Evolutionary conservation across 2,797 vertebrate species (phyloP), one percentile per base, ranked within the genome.

Genomic region (Decapterus maruadsi): DNA sequence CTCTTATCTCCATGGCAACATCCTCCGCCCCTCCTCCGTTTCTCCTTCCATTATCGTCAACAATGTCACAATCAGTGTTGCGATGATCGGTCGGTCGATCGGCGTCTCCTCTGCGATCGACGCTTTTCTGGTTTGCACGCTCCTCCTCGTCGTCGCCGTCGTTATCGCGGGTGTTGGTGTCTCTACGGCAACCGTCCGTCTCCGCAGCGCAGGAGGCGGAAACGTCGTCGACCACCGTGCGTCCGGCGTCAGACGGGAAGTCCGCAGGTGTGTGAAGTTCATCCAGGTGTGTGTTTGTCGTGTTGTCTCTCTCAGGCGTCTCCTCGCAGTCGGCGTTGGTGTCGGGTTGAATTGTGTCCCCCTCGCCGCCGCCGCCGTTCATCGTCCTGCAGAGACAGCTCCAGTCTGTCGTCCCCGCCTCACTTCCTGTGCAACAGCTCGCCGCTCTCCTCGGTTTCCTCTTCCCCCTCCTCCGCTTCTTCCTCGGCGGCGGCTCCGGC

Each of bases 401-500:
- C 26, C 26, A 26, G 26, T 26, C 26, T 3, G 26, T 26, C 26
- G 26, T 26, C 26, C 26, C 26, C 3, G 26, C 3, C 13, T 36
- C 4, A 2, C 48, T 12, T 77, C 63, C 46, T 54, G 71, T 0
- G 19, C 31, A 16, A 29, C 36, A 46, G 19, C 53, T 8, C 7
- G 26, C 26, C 0, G 7, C 56, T 59, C 68, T 83, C 75, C 66
- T 81, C 4, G 40, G 20, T 51, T 86, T 87, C 50, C 84, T 86
- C 64, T 70, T 74, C 42, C 83, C 89, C 22, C 89, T 61, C 58
- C 82, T 88, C n/a, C 81, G 58, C 58, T 68, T 90, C 80, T 90
- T 93, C 71, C 67, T 82, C 0, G 36, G 66, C 0, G 38, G 22
- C 2, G 42, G 77, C 36, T 8, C 81, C 0, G 11, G 72, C 68